Conservation (phyloP, 2,113 vertebrate genomes). For the Lophotis ruficrista region DNA sequence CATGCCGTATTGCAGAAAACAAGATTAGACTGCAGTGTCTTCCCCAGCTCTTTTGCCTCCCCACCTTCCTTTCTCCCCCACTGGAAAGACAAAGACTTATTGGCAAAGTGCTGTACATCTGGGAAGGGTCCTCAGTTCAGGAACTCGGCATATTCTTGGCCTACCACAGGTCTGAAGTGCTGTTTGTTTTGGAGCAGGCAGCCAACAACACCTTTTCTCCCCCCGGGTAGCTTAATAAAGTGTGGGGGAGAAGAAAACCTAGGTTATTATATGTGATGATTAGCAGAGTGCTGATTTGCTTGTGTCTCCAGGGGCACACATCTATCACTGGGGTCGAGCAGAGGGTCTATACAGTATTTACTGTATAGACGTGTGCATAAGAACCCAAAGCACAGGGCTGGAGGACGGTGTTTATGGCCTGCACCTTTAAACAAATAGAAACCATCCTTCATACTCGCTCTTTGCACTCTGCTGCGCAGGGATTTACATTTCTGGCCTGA, state of each 20-base stretch:
- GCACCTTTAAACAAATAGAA: constrained; percentile 21
- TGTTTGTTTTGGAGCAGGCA: not conserved
- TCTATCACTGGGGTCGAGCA: not conserved
- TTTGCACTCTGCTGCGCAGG: not conserved
- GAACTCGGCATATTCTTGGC: not conserved
- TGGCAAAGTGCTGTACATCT: not conserved
- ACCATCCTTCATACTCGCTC: not conserved
- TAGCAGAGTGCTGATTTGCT: not conserved
- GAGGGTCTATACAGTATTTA: not conserved
- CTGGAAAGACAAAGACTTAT: not conserved
- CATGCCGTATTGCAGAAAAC: not conserved
- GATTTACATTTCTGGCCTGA: constrained; percentile 6
- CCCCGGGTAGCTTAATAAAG: not conserved
- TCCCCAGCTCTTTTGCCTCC: not conserved
- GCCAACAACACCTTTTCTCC: not conserved
- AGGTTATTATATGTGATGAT: not conserved
- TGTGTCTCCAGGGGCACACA: not conserved
- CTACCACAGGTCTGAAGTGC: not conserved
- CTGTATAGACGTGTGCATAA: not conserved
- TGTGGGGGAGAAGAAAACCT: not conserved
- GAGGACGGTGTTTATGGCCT: not conserved
- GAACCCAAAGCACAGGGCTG: not conserved
- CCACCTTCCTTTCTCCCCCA: not conserved
- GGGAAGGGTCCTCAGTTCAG: not conserved
- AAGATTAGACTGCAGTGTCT: not conserved